Percentiles rank a stretch among this genome's conserved stretches.
These are phyloP conservation scores for Piscicola geometra DNA, from an alignment of 2,888 invertebrate genomes.

Conservation along the genomic window DNA sequence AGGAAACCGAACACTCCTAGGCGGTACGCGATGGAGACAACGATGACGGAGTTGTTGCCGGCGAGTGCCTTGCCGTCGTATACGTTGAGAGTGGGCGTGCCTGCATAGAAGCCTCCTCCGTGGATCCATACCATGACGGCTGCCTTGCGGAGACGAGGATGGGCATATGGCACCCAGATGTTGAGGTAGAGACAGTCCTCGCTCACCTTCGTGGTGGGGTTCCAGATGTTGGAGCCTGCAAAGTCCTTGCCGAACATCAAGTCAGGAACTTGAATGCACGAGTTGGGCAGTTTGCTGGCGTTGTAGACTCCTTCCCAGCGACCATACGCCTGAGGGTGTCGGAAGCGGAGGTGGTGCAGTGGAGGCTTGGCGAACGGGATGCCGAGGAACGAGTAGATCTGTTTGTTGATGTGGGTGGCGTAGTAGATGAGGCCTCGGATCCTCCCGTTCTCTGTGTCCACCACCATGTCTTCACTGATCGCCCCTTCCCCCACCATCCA, in stretches of 20 bases:
- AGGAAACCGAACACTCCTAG: constrained; percentile 76
- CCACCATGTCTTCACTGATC: constrained; percentile 39
- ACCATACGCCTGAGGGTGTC: constrained; percentile 50
- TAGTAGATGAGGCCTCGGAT: constrained; percentile 41
- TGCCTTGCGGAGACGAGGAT: constrained; percentile 59
- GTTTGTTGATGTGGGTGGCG: constrained; percentile 37
- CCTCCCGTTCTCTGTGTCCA: constrained; percentile 40
- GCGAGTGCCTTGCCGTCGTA: constrained; percentile 86
- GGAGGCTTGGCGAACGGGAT: constrained; percentile 59
- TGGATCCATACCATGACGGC: constrained; percentile 81
- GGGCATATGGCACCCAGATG: constrained; percentile 71
- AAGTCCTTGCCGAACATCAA: constrained; percentile 40
- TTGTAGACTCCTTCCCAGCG: constrained; percentile 65
- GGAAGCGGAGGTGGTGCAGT: constrained; percentile 61
- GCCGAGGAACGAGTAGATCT: constrained; percentile 50
- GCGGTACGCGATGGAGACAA: constrained; percentile 90
- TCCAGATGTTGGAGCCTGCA: constrained; percentile 40
- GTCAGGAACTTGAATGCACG: constrained; percentile 44
- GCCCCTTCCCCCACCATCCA: background rate
- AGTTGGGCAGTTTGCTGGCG: constrained; percentile 57
- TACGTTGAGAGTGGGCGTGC: constrained; percentile 82
- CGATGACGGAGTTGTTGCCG: constrained; percentile 79
- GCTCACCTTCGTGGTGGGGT: constrained; percentile 49
- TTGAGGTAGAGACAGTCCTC: constrained; percentile 94
- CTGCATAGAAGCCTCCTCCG: constrained; percentile 69